phyloP scores from a whole-genome alignment of 2,888 invertebrate genomes.

The Drosophila neotestacea region DNA sequence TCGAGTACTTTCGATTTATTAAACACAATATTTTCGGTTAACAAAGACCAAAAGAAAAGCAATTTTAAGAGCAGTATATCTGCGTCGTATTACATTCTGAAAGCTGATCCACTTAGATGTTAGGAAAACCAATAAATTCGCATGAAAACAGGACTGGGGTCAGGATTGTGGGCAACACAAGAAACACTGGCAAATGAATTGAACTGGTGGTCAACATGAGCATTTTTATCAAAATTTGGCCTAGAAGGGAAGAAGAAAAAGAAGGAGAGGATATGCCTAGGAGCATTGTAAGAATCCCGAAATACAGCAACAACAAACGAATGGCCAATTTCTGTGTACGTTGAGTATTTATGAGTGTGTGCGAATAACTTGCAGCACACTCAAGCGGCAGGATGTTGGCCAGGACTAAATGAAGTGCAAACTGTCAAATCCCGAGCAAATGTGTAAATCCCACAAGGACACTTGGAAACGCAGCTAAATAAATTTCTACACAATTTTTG shows the following conservation, averaged over 20 bases:
- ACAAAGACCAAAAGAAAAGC: slow-evolving; percentile 25
- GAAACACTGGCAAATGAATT: slow-evolving; percentile 54
- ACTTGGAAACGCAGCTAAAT: slow-evolving; percentile 58
- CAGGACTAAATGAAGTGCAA: slow-evolving; percentile 68
- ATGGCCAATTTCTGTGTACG: slow-evolving; percentile 38
- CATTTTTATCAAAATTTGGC: slow-evolving; percentile 38
- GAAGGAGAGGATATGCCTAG: slow-evolving; percentile 1
- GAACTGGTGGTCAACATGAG: slow-evolving; percentile 57
- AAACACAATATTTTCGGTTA: slow-evolving; percentile 6
- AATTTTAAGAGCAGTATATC: slow-evolving; percentile 26
- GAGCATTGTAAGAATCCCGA: slow-evolving; percentile 12
- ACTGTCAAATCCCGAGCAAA: slow-evolving; percentile 46
- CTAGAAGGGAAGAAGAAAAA: background rate
- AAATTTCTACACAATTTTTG: slow-evolving; percentile 66
- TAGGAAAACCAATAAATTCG: slow-evolving; percentile 66
- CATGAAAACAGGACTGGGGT: slow-evolving; percentile 39
- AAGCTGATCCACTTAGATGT: slow-evolving; percentile 67
- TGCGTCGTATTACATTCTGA: slow-evolving; percentile 22
- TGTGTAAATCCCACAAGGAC: slow-evolving; percentile 65
- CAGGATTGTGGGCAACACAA: slow-evolving; percentile 7
- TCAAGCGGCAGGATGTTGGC: slow-evolving; percentile 14
- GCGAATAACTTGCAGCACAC: slow-evolving; percentile 23
- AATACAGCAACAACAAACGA: slow-evolving; percentile 32
- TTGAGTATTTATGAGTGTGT: slow-evolving; percentile 36
- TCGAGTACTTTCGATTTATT: background rate